A percentile compares a stretch with the other conserved stretches of the same genome.
These are phyloP conservation scores for Caradrina clavipalpis DNA, from an alignment of 2,888 invertebrate genomes.

Conservation along the genomic window DNA sequence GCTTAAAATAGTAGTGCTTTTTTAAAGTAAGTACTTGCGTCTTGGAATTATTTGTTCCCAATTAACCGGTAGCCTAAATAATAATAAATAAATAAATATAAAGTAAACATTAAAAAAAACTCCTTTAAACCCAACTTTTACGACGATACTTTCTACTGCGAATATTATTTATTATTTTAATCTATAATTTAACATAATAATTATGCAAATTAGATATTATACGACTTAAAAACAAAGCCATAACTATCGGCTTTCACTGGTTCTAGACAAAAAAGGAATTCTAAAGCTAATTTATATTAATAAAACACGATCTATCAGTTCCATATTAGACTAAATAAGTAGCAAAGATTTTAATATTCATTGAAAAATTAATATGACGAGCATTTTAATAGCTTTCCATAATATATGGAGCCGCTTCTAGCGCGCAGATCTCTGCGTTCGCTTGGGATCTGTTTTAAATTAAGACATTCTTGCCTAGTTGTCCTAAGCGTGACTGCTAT, in stretches of 20 bases:
- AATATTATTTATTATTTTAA: conserved; percentile 10
- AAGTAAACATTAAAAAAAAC: neutral
- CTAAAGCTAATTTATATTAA: conserved; percentile 45
- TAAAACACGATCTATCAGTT: conserved; percentile 39
- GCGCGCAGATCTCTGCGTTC: conserved; percentile 19
- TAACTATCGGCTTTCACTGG: conserved; percentile 45
- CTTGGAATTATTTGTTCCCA: no score
- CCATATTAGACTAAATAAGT: conserved; percentile 61
- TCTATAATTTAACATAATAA: conserved; percentile 16
- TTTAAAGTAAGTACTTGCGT: no score
- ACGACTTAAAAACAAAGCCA: conserved; percentile 47
- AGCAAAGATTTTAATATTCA: conserved; percentile 70
- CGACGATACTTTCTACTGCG: conserved; percentile 16
- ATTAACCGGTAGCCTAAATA: no score
- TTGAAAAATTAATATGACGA: conserved; percentile 66
- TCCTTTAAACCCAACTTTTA: neutral
- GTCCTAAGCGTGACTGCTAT: no score
- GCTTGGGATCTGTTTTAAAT: conserved; percentile 6
- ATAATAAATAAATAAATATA: neutral
- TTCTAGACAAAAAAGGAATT: conserved; percentile 35
- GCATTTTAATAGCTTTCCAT: conserved; percentile 43
- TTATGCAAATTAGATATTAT: conserved; percentile 29
- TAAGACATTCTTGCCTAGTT: no score
- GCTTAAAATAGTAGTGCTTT: no score
- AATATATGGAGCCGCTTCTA: conserved; percentile 45